A percentile compares a stretch with the other conserved stretches of the same genome.
phyloP scores from a whole-genome alignment of 2,888 invertebrate species.

The Fragum fragum region DNA sequence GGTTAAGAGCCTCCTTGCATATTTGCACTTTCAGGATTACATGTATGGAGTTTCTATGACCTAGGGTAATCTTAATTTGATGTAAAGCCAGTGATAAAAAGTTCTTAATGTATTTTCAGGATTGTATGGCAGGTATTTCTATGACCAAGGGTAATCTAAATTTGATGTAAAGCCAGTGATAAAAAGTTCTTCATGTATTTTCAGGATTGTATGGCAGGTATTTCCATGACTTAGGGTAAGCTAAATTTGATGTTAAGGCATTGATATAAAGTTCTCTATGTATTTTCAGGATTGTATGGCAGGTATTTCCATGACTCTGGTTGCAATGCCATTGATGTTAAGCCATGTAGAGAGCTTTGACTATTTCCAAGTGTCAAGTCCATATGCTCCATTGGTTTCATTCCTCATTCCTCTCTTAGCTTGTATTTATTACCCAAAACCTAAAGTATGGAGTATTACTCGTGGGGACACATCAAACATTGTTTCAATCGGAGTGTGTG shows the following conservation, averaged over 20 bases:
- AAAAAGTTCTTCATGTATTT: neutral
- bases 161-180: too few relatives aligned
- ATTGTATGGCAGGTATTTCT: too few relatives aligned
- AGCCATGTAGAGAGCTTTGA: conserved; percentile 93
- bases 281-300: conserved; percentile 92
- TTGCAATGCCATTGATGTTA: conserved; percentile 91
- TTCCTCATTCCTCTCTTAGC: conserved; percentile 89
- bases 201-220: neutral
- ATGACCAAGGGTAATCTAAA: too few relatives aligned
- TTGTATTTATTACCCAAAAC: conserved; percentile 93
- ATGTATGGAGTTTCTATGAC: too few relatives aligned
- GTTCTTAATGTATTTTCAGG: neutral
- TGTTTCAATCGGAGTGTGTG: conserved; percentile 90
- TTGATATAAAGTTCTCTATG: too few relatives aligned
- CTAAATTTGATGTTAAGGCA: too few relatives aligned
- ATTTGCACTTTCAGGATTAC: neutral
- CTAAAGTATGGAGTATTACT: conserved; percentile 96
- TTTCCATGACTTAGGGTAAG: neutral
- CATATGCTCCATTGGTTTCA: conserved; percentile 90
- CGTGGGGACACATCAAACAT: conserved; percentile 96
- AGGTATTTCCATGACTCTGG: conserved; percentile 91
- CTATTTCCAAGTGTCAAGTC: conserved; percentile 90
- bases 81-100: too few relatives aligned
- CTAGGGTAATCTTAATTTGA: too few relatives aligned
- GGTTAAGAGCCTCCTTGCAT: too few relatives aligned